Evolutionary conservation across 2,888 invertebrate genomes (phyloP).

Genomic region (Tenthredo livida): DNA sequence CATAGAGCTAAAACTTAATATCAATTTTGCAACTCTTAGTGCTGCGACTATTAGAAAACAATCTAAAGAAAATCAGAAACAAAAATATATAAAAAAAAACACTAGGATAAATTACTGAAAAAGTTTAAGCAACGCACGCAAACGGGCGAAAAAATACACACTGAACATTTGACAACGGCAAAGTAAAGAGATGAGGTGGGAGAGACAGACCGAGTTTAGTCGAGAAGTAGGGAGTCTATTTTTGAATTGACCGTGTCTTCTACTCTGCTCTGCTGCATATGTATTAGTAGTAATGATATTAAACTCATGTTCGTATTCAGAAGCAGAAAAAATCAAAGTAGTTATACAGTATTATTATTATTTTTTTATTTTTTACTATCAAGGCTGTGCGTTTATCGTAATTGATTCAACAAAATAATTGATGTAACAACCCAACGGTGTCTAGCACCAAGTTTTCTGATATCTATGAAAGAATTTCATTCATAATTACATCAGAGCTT

Average conservation of each 20-base stretch:
- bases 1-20: neutral
- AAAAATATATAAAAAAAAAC: neutral
- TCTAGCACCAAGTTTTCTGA: too few relatives aligned
- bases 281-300: slow-evolving; percentile 50
- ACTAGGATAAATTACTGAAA: slow-evolving; percentile 39
- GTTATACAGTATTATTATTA: too few relatives aligned
- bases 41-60: neutral
- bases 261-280: slow-evolving; percentile 22
- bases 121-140: slow-evolving; percentile 59
- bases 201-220: too few relatives aligned
- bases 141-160: slow-evolving; percentile 66
- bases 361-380: too few relatives aligned
- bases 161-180: slow-evolving; percentile 54
- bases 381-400: slow-evolving; percentile 7
- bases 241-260: slow-evolving; percentile 61
- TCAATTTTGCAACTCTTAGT: neutral
- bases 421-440: too few relatives aligned
- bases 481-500: slow-evolving; percentile 52
- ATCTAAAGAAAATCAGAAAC: neutral
- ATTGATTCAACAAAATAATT: too few relatives aligned
- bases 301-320: neutral
- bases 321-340: neutral
- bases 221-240: slow-evolving; percentile 69
- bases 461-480: neutral
- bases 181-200: neutral